phyloP scores from a whole-genome alignment of 2,888 invertebrate genomes.

The Hemaris fuciformis region DNA sequence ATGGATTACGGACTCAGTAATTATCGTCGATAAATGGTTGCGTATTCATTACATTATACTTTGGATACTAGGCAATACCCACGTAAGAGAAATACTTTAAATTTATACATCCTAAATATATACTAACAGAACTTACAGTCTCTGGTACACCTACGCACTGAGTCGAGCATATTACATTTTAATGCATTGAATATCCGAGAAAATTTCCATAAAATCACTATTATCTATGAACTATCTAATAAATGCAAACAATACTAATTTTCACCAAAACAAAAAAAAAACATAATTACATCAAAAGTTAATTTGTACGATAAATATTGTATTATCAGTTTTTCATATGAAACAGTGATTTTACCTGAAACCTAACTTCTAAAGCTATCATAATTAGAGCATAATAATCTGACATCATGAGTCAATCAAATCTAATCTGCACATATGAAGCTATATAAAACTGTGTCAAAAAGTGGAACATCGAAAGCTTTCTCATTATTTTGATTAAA shows the following conservation, averaged over 20 bases:
- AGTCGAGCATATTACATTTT: neutral
- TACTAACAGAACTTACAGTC: neutral
- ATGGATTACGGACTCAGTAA: neutral
- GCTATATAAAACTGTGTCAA: no score
- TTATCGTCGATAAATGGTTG: neutral
- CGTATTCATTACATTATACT: neutral
- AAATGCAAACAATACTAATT: neutral
- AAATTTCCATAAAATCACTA: neutral
- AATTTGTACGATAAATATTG: neutral
- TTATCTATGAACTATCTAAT: neutral
- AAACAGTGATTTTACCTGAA: neutral
- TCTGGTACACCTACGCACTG: neutral
- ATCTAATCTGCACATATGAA: no score
- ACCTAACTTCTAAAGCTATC: neutral
- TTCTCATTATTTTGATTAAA: no score
- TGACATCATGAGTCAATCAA: no score
- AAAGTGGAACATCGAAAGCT: no score
- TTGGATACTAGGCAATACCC: neutral
- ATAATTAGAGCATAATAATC: neutral
- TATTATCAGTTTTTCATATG: neutral
- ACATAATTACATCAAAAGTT: neutral
- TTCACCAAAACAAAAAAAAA: neutral
- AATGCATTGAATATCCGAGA: neutral
- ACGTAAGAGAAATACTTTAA: constrained; percentile 1
- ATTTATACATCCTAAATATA: constrained; percentile 24